Conservation (phyloP, 2,113 vertebrate genomes). For the Poeciliopsis occidentalis region DNA sequence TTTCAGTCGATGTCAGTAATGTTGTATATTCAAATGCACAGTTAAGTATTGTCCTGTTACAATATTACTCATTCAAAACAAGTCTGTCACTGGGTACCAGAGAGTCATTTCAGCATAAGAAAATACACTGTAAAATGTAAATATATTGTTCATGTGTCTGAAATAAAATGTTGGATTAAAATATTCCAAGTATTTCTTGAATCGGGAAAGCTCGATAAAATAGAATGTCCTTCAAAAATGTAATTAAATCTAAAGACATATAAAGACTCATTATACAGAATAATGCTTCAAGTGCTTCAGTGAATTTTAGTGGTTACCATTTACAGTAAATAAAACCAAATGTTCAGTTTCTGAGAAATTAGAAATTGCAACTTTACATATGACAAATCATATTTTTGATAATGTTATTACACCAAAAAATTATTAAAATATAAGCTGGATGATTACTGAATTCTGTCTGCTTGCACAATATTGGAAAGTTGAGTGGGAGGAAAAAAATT, state of each 20-base stretch:
- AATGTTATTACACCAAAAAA: not conserved
- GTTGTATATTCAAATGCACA: constrained; percentile 19
- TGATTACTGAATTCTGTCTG: not conserved
- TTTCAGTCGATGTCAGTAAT: constrained; percentile 15
- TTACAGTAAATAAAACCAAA: not conserved
- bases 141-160: constrained; percentile 41
- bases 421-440: not conserved
- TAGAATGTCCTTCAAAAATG: not conserved
- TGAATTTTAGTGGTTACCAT: not conserved
- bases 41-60: constrained; percentile 35
- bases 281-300: not conserved
- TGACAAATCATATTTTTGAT: not conserved
- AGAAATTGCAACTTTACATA: not conserved
- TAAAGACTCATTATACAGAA: not conserved
- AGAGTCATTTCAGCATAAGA: constrained; percentile 26
- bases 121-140: constrained; percentile 16
- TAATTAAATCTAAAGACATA: not conserved
- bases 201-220: not conserved
- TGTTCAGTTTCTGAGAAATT: not conserved
- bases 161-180: constrained; percentile 69
- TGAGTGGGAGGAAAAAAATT: not conserved
- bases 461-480: not conserved
- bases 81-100: constrained; percentile 7
- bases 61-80: constrained; percentile 23
- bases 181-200: constrained; percentile 1